Conservation (phyloP, 2,888 invertebrate genomes). For the Tipula confusa region DNA sequence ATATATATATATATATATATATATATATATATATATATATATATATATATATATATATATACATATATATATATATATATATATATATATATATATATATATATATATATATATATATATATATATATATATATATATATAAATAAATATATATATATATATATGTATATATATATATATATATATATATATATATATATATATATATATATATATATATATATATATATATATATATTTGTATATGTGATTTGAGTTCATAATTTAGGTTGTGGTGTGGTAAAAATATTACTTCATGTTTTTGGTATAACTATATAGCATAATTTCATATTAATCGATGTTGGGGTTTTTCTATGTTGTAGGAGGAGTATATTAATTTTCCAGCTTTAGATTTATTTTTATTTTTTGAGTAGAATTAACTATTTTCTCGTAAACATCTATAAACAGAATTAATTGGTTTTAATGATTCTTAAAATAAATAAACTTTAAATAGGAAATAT, state of each 20-base stretch:
- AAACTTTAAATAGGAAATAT: not conserved
- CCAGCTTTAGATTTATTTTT: not conserved
- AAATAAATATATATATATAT: too few species aligned
- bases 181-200: too few species aligned
- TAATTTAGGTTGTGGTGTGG: not conserved
- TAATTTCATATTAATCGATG: slow-evolving; percentile 16
- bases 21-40: too few species aligned
- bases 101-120: too few species aligned
- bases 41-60: too few species aligned
- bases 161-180: too few species aligned
- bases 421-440: not conserved
- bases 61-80: too few species aligned
- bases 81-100: too few species aligned
- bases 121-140: too few species aligned
- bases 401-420: not conserved
- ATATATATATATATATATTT: not conserved
- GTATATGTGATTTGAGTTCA: not conserved
- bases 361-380: slow-evolving; percentile 1
- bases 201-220: too few species aligned
- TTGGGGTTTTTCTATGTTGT: not conserved
- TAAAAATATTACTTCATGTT: not conserved
- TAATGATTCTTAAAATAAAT: not conserved
- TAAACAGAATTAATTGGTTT: not conserved
- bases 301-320: not conserved
- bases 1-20: too few species aligned